Evolutionary conservation across 1,140 invertebrate genomes (phyloP), one percentile per base, ranked within the genome.

Genomic region (Drosophila orosa): DNA sequence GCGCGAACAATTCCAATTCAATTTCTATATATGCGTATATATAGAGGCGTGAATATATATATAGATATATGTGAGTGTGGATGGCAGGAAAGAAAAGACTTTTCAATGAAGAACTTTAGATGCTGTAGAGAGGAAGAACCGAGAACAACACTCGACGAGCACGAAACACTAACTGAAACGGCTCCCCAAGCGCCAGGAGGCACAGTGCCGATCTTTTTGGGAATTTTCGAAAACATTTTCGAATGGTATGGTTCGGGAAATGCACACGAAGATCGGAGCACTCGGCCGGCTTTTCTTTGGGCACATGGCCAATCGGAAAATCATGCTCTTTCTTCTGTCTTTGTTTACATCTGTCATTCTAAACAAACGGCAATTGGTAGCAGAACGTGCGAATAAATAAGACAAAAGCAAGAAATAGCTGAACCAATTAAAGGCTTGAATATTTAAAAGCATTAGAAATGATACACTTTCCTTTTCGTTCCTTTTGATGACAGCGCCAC

Each of bases 91-190:
- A 77, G 67, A 72, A 77, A 72, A 77, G 74, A 83, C 71, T 80
- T 73, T 86, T 78, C 78, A 72, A 69, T 87, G 80, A 85, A 86
- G 74, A 91, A 86, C 80, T 91, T 90, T 91, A 74, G 71, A 87
- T 86, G 80, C 78, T 86, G 84, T 58, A 68, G 83, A 90, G 87
- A 90, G 87, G 80, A 90, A 90, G 71, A 91, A 91, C 85, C 90
- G 91, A 92, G 90, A 91, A 92, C 90, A 92, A 92, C 91, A 92
- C 90, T 91, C 91, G 90, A 91, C 91, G 91, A 92, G 91, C 84
- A 92, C 91, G 90, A 92, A 92, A 91, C 91, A 91, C 90, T 87
- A 91, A 92, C 91, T 92, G 89, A 92, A 90, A 72, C 48, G 37
- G n/a, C 19, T 31, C 5, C 48, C 45, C 57, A 58, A 69, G 9